phyloP scores from a whole-genome alignment of 2,888 invertebrate genomes.

The Mallateleia sp. region DNA sequence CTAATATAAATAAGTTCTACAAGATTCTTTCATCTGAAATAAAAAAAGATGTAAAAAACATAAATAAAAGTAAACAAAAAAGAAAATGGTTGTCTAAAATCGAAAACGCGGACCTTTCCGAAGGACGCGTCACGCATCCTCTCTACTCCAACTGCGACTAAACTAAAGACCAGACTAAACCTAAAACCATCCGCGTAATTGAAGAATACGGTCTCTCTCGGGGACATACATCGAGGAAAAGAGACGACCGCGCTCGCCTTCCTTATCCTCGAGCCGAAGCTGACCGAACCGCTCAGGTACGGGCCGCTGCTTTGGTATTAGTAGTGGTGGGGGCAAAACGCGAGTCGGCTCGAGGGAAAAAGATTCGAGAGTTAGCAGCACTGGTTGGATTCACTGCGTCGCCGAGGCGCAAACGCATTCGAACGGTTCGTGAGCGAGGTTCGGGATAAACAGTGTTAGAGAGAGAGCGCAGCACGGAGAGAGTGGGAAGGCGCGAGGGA shows the following conservation, averaged over 20 bases:
- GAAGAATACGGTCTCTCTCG: conserved; percentile 52
- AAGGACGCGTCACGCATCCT: too few species aligned
- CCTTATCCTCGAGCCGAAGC: conserved; percentile 51
- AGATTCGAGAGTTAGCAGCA: conserved; percentile 68
- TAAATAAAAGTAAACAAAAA: too few species aligned
- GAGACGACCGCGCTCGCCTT: conserved; percentile 5
- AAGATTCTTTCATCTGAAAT: too few species aligned
- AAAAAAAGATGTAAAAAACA: too few species aligned
- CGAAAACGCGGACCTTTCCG: too few species aligned
- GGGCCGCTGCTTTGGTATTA: background rate
- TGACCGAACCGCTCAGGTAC: conserved; percentile 14
- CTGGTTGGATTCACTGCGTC: conserved; percentile 73
- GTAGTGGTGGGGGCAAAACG: conserved; percentile 35
- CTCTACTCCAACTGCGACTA: too few species aligned
- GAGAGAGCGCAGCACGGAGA: conserved; percentile 80
- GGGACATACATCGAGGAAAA: conserved; percentile 29
- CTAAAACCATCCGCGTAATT: conserved; percentile 55
- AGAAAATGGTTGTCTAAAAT: too few species aligned
- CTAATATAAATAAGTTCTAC: too few species aligned
- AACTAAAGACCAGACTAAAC: too few species aligned
- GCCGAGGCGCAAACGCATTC: conserved; percentile 89
- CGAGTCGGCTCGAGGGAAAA: conserved; percentile 54
- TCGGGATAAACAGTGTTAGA: conserved; percentile 87
- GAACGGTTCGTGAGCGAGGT: conserved; percentile 86
- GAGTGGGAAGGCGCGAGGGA: conserved; percentile 81